phyloP scores from a whole-genome alignment of 2,113 vertebrate genomes.

The Hippocampus mohnikei region DNA sequence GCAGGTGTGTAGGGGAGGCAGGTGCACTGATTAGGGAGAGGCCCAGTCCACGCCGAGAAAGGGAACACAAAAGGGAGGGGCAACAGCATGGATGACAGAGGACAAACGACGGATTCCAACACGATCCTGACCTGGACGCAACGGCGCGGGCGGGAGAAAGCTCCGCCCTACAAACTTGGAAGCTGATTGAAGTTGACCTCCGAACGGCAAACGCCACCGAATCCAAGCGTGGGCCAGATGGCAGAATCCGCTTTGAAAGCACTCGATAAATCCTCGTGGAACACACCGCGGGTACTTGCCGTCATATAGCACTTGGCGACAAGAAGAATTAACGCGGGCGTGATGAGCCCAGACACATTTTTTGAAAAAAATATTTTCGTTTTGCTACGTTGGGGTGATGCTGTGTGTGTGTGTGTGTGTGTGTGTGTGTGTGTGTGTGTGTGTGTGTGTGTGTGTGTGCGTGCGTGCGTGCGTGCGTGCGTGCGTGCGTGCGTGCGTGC shows the following conservation, averaged over 20 bases:
- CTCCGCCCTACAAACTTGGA: constrained; percentile 44
- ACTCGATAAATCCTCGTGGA: constrained; percentile 46
- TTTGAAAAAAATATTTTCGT: background rate
- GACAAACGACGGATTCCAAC: no score
- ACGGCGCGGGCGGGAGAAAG: no score
- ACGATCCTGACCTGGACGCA: no score
- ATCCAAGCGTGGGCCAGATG: constrained; percentile 56
- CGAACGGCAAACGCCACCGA: constrained; percentile 55
- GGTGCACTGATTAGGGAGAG: no score
- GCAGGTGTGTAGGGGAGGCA: no score
- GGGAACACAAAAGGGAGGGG: no score
- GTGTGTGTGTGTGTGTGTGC: background rate
- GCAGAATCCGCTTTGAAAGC: constrained; percentile 58
- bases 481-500: background rate
- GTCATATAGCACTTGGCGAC: constrained; percentile 25
- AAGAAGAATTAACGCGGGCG: constrained; percentile 28
- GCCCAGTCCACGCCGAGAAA: no score
- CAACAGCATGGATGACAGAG: no score
- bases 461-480: no score
- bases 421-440: no score
- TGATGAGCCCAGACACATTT: background rate
- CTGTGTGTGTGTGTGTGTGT: background rate
- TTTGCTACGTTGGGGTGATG: background rate
- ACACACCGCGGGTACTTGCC: constrained; percentile 50
- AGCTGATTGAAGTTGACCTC: constrained; percentile 63